A percentile compares a stretch with the other conserved stretches of the same genome.
phyloP scores from a whole-genome alignment of 2,797 vertebrate species.

The Lacerta viridis region DNA sequence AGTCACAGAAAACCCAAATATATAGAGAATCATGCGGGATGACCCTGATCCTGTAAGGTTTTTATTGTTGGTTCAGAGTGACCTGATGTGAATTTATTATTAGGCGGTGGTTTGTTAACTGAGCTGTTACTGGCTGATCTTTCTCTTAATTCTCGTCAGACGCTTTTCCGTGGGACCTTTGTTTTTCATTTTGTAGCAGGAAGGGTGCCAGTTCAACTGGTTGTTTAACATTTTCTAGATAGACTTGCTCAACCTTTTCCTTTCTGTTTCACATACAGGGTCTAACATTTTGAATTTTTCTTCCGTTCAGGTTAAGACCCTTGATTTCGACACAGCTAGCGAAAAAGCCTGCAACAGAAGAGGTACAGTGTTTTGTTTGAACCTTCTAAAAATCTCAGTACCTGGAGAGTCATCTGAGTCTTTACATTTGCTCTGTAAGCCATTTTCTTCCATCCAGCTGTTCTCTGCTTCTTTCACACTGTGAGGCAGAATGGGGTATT shows the following conservation, averaged over 20 bases:
- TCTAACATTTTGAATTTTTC: slow-evolving; percentile 42
- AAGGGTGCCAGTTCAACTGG: neutral
- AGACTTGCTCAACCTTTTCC: slow-evolving; percentile 8
- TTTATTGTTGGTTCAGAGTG: neutral
- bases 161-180: neutral
- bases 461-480: neutral
- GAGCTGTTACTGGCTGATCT: neutral
- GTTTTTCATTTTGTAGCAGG: neutral
- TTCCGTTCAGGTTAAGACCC: slow-evolving; percentile 85
- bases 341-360: slow-evolving; percentile 86
- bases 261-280: neutral
- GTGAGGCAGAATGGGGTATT: neutral
- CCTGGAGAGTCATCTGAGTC: slow-evolving; percentile 13
- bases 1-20: too few species aligned
- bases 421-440: neutral
- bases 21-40: neutral
- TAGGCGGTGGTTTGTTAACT: neutral
- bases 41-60: neutral
- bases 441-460: neutral
- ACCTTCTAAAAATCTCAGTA: neutral
- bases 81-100: neutral
- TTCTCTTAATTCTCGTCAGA: neutral
- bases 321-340: slow-evolving; percentile 86
- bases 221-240: slow-evolving; percentile 22
- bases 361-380: slow-evolving; percentile 79